Percentiles rank a stretch among this genome's conserved stretches.
Conservation (phyloP, 2,888 invertebrate species). For the Poecilus cupreus region DNA sequence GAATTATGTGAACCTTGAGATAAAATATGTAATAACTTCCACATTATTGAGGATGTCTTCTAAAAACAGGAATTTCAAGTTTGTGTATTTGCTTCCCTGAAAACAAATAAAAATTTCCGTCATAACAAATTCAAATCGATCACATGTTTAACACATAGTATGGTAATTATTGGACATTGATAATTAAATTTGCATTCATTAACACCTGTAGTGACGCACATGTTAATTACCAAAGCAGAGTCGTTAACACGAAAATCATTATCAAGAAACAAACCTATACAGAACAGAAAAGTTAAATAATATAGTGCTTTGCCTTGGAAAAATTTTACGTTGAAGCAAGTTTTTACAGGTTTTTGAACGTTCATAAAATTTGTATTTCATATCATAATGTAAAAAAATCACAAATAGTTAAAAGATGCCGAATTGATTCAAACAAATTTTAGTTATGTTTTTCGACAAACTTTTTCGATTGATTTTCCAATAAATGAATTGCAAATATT, state of each 20-base stretch:
- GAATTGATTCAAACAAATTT: too few species aligned
- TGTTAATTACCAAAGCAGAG: neutral
- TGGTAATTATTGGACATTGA: neutral
- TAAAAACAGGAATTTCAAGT: neutral
- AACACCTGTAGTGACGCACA: neutral
- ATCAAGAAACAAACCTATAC: neutral
- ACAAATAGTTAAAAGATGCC: too few species aligned
- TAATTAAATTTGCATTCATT: constrained; percentile 25
- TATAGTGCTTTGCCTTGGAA: too few species aligned
- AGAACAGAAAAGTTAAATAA: neutral
- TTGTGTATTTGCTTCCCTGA: neutral
- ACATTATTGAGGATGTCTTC: neutral
- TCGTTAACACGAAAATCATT: neutral
- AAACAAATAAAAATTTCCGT: constrained; percentile 6
- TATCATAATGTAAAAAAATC: too few species aligned
- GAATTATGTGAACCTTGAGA: neutral
- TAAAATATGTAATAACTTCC: neutral
- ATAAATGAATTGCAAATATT: too few species aligned
- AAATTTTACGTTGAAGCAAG: too few species aligned
- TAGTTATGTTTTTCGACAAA: too few species aligned
- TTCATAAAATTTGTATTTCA: too few species aligned
- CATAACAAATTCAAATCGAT: neutral
- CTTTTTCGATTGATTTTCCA: too few species aligned
- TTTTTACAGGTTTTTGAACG: too few species aligned
- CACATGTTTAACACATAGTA: neutral